Evolutionary conservation across 2,888 invertebrate genomes (phyloP).

Genomic region (Hypercompe scribonia): DNA sequence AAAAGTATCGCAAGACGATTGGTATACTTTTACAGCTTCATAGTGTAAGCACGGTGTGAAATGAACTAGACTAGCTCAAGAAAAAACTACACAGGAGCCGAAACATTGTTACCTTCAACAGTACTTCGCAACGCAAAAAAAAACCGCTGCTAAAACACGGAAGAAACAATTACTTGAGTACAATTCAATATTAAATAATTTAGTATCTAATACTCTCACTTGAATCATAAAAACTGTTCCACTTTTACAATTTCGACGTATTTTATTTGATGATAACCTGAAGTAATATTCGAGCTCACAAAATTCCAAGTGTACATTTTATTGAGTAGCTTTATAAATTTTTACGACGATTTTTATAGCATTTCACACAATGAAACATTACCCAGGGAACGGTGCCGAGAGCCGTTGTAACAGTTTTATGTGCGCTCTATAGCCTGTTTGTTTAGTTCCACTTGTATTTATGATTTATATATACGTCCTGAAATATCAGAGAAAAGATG

Average conservation of each 20-base stretch:
- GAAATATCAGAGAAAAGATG: conserved; percentile 12
- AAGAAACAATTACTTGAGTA: conserved; percentile 25
- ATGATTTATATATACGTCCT: conserved; percentile 24
- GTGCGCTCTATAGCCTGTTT: conserved; percentile 62
- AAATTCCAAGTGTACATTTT: conserved; percentile 78
- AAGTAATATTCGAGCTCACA: conserved; percentile 72
- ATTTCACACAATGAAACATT: conserved; percentile 80
- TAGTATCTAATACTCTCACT: conserved; percentile 41
- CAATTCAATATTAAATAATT: conserved; percentile 35
- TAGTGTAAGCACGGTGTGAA: conserved; percentile 21
- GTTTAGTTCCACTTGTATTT: conserved; percentile 57
- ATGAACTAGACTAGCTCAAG: conserved; percentile 60
- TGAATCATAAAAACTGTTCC: conserved; percentile 51
- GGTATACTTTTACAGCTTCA: background rate
- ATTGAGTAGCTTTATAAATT: conserved; percentile 80
- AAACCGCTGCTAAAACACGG: background rate
- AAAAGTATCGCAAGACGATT: background rate
- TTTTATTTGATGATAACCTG: conserved; percentile 66
- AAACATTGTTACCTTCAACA: conserved; percentile 7
- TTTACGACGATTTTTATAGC: conserved; percentile 79
- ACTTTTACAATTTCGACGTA: conserved; percentile 51
- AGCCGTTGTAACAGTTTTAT: conserved; percentile 67
- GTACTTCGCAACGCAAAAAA: background rate
- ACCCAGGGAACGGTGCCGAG: conserved; percentile 59
- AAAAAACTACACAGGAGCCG: conserved; percentile 45